Percentiles rank a stretch among this genome's conserved stretches.
Evolutionary conservation across 2,888 invertebrate species (phyloP).

Genomic region (Acholoe squamosa): DNA sequence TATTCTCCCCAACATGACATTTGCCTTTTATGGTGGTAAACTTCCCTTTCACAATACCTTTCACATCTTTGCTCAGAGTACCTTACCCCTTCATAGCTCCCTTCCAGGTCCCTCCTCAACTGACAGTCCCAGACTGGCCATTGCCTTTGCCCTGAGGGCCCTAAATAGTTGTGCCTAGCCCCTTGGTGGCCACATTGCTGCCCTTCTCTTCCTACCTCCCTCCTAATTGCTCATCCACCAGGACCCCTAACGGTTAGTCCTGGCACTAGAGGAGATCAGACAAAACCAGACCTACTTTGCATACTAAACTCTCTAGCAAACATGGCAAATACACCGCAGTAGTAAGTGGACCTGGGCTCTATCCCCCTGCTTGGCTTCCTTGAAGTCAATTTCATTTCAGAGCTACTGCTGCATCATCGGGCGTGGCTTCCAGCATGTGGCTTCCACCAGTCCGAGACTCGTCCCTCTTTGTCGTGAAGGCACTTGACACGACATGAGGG

Average conservation of each 20-base stretch:
- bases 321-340: not conserved
- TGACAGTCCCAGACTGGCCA: no score
- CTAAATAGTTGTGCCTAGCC: no score
- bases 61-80: no score
- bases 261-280: slow-evolving; percentile 1
- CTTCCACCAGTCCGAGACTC: slow-evolving; percentile 12
- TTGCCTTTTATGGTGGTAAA: no score
- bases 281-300: not conserved
- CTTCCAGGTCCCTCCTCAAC: no score
- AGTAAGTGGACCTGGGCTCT: slow-evolving; percentile 16
- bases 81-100: no score
- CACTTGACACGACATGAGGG: not conserved
- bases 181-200: no score
- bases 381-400: slow-evolving; percentile 48
- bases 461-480: not conserved
- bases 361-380: not conserved
- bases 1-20: no score
- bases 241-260: not conserved
- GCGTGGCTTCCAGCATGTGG: slow-evolving; percentile 25
- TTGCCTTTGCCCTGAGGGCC: no score
- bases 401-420: not conserved
- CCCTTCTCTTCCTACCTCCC: not conserved
- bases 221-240: not conserved
- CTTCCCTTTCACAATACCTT: no score
- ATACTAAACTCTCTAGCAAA: slow-evolving; percentile 14